Evolutionary conservation across 1,140 invertebrate genomes (phyloP).

Genomic region (Polypedilum pembai): DNA sequence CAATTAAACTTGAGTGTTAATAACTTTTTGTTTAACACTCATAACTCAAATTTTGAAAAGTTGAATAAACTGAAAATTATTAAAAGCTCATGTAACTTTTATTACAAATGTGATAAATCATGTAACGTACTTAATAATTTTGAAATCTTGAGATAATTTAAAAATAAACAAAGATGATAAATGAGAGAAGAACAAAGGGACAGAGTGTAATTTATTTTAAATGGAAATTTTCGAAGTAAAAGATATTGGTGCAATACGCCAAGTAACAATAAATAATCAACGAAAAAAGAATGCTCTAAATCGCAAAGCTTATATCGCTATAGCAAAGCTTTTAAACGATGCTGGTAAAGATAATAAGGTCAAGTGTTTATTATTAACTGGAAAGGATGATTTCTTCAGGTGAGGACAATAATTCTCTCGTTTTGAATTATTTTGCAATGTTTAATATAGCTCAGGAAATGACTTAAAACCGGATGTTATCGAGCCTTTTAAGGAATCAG

Average conservation of each 20-base stretch:
- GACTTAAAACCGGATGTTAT: conserved; percentile 52
- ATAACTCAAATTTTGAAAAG: no score
- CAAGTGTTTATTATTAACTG: conserved; percentile 35
- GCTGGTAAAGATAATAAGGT: conserved; percentile 34
- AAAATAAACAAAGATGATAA: no score
- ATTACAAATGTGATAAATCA: no score
- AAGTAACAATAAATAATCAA: conserved; percentile 66
- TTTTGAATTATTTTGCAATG: conserved; percentile 62
- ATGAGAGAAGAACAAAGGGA: no score
- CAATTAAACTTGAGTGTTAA: no score
- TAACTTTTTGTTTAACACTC: no score
- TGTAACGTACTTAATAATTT: no score
- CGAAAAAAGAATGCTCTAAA: conserved; percentile 72
- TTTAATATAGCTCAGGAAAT: conserved; percentile 83
- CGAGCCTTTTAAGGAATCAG: conserved; percentile 23
- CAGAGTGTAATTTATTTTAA: not conserved
- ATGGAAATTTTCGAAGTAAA: conserved; percentile 28
- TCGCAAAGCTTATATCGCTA: conserved; percentile 35
- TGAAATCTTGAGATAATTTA: no score
- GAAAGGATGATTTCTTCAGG: conserved; percentile 45
- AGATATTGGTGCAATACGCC: conserved; percentile 36
- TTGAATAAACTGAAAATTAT: no score
- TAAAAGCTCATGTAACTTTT: no score
- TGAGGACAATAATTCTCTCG: conserved; percentile 52
- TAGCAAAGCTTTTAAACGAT: conserved; percentile 35